Base-by-base conservation (phyloP, 1,140 invertebrate genomes). In the Pantala flavescens region DNA sequence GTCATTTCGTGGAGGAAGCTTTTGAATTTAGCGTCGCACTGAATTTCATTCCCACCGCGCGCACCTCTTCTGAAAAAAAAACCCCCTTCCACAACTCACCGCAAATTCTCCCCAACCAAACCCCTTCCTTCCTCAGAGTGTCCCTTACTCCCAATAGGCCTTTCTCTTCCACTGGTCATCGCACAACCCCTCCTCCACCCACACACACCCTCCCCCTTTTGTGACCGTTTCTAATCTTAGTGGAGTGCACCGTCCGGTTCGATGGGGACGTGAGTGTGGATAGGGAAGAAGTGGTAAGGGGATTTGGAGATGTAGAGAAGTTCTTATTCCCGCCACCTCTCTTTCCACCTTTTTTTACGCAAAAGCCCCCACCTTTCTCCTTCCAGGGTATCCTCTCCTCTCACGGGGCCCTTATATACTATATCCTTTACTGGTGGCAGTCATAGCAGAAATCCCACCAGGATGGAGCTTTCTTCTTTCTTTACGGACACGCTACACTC, bases 221-320 rank as follows among this genome's bases (percentile, higher is more conserved):
- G 49, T 21, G 49, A 63, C 49, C 49, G 49, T 63, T 63, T 63
- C 49, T 63, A 63, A 63, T 63, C 49, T 63, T 63, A 12, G 49
- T 63, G 49, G 49, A 63, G 49, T 63, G 49, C 49, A 63, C 49
- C 16, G n/a, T 36, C 28, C 49, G 49, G 49, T 14, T 21, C 5
- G 49, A 63, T 19, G 49, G 49, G 49, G 49, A 21, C 16, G 49
- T 63, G 49, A 63, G 49, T 16, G 49, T 5, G 49, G 16, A 21
- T 63, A 63, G 49, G 49, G 49, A 63, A 21, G 49, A 21, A 63
- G 49, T 63, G 49, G 49, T 63, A 63, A 63, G 49, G 49, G 49
- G 49, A 63, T 63, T 63, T 63, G 49, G 49, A 63, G 49, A 63
- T 63, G 49, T 63, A 63, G 49, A n/a, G n/a, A 14, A 21, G 49